phyloP scores from a whole-genome alignment of 2,888 invertebrate genomes.

The Cephus rjabovi region DNA sequence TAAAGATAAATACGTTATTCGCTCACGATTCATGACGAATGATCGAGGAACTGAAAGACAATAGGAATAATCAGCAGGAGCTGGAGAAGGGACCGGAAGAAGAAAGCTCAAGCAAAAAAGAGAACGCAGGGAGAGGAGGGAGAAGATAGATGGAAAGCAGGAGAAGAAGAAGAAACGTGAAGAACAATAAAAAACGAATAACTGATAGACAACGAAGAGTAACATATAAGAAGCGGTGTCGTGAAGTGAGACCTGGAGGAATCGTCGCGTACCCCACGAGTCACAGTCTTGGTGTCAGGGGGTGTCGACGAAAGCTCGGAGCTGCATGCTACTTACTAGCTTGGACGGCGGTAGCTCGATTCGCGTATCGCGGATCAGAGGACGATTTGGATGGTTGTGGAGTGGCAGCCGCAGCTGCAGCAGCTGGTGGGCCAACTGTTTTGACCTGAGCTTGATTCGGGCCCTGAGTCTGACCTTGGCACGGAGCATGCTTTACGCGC shows the following conservation, averaged over 20 bases:
- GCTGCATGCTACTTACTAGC: slow-evolving; percentile 65
- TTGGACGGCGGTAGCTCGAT: slow-evolving; percentile 58
- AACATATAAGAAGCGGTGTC: too few relatives aligned
- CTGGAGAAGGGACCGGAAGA: slow-evolving; percentile 4
- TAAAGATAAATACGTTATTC: too few relatives aligned
- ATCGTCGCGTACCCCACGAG: too few relatives aligned
- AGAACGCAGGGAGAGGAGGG: not conserved
- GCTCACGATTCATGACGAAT: too few relatives aligned
- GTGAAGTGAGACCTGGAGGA: too few relatives aligned
- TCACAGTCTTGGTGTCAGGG: too few relatives aligned
- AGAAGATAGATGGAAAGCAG: not conserved
- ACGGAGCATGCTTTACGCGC: slow-evolving; percentile 51
- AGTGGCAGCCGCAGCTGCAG: slow-evolving; percentile 43
- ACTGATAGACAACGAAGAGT: not conserved
- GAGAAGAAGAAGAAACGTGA: not conserved
- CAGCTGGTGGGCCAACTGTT: slow-evolving; percentile 47
- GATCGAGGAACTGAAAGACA: too few relatives aligned
- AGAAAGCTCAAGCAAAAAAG: slow-evolving; percentile 18
- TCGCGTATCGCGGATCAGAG: slow-evolving; percentile 60
- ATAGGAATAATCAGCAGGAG: too few relatives aligned
- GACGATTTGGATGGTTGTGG: slow-evolving; percentile 58
- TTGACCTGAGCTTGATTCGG: slow-evolving; percentile 48
- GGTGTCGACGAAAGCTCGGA: too few relatives aligned
- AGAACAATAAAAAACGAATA: slow-evolving; percentile 1
- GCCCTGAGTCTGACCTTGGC: slow-evolving; percentile 40